Evolutionary conservation across 1,140 invertebrate genomes (phyloP).

Genomic region (Stegodyphus dumicola): DNA sequence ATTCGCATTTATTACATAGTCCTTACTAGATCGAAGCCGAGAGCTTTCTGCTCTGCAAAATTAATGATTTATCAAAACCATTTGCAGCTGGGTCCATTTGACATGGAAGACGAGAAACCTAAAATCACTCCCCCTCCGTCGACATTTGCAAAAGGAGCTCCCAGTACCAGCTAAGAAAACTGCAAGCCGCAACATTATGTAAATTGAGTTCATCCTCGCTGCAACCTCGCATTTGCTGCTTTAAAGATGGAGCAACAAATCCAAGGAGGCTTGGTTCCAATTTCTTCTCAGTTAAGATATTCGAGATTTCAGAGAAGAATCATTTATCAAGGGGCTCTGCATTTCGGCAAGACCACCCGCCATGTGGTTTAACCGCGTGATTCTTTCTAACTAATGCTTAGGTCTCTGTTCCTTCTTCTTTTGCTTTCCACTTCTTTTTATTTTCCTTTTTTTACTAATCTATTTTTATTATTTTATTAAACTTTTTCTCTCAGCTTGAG

Average conservation of each 20-base stretch:
- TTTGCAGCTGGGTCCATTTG: too few relatives aligned
- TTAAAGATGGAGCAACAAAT: constrained; percentile 13
- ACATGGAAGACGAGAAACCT: too few relatives aligned
- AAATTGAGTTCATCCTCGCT: background rate
- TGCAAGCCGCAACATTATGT: constrained; percentile 2
- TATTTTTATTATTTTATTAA: too few relatives aligned
- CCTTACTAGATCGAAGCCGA: too few relatives aligned
- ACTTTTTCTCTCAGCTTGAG: background rate
- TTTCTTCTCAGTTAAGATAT: constrained; percentile 23
- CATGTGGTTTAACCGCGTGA: constrained; percentile 16
- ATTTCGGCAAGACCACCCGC: constrained; percentile 10
- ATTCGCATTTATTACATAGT: too few relatives aligned
- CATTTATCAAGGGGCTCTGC: constrained; percentile 11
- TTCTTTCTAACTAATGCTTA: constrained; percentile 7
- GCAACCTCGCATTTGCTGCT: constrained; percentile 1
- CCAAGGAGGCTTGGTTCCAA: background rate
- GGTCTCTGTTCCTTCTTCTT: background rate
- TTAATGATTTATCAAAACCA: too few relatives aligned
- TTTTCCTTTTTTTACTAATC: too few relatives aligned
- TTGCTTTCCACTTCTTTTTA: background rate
- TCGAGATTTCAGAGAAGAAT: constrained; percentile 19
- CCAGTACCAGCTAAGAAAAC: too few relatives aligned
- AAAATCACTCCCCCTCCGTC: too few relatives aligned
- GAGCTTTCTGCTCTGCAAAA: too few relatives aligned
- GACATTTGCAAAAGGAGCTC: too few relatives aligned